Percentiles rank a stretch among this genome's conserved stretches.
Conservation (phyloP, 2,888 invertebrate species). For the Parasteatoda lunata region DNA sequence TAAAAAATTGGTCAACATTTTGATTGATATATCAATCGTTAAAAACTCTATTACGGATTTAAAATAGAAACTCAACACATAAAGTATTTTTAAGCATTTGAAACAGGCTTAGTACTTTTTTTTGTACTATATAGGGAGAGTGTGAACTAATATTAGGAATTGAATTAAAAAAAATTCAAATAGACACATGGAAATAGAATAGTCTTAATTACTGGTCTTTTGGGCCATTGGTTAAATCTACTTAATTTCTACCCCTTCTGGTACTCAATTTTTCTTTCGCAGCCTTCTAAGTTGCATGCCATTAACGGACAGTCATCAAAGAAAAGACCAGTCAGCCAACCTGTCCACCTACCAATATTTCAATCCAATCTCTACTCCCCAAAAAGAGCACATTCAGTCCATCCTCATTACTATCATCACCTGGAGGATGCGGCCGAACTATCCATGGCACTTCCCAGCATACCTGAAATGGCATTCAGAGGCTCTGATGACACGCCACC, state of each 20-base stretch:
- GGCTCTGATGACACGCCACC: constrained; percentile 54
- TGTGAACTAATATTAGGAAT: too few species aligned
- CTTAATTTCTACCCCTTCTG: not conserved
- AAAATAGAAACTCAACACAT: too few species aligned
- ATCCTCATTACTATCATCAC: constrained; percentile 54
- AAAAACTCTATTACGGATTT: too few species aligned
- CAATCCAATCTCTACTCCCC: constrained; percentile 47
- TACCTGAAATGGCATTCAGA: constrained; percentile 58
- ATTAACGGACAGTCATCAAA: constrained; percentile 23
- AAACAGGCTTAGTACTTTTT: too few species aligned
- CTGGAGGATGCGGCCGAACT: constrained; percentile 44
- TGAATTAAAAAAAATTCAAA: too few species aligned
- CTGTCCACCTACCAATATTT: constrained; percentile 62
- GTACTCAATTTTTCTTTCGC: not conserved
- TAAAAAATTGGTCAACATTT: too few species aligned
- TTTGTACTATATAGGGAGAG: too few species aligned
- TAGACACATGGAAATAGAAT: not conserved
- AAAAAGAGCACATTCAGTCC: constrained; percentile 47
- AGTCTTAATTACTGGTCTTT: not conserved
- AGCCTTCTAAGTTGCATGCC: constrained; percentile 25
- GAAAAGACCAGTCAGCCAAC: constrained; percentile 60
- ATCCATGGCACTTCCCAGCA: constrained; percentile 51
- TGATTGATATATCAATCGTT: too few species aligned
- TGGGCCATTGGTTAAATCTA: not conserved
- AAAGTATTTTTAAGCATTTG: too few species aligned